phyloP scores from a whole-genome alignment of 2,797 vertebrate genomes.

The Limosa lapponica region DNA sequence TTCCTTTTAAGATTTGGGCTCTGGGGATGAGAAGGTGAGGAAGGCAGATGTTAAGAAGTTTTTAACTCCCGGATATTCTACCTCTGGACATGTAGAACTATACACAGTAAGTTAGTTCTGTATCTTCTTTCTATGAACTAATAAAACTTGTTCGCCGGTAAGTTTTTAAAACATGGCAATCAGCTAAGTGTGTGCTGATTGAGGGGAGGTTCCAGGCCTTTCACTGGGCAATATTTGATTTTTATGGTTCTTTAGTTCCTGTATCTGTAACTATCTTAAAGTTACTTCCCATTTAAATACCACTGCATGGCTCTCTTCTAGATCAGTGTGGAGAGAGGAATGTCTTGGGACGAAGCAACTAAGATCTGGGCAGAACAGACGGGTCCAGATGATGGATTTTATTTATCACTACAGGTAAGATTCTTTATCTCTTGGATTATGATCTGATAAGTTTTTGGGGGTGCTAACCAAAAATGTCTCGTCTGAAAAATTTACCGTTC shows the following conservation, averaged over 20 bases:
- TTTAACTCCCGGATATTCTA: slow-evolving; percentile 95
- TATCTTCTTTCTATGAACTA: background rate
- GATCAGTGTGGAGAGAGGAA: slow-evolving; percentile 96
- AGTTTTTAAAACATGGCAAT: background rate
- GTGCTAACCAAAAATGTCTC: background rate
- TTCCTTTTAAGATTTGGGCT: slow-evolving; percentile 88
- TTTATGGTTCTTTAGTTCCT: background rate
- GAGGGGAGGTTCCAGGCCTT: background rate
- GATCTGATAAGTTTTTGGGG: background rate
- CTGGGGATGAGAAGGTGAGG: slow-evolving; percentile 96
- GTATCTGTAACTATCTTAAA: background rate
- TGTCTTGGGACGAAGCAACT: slow-evolving; percentile 98
- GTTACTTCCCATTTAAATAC: background rate
- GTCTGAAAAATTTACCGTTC: background rate
- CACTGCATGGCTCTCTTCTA: slow-evolving; percentile 41
- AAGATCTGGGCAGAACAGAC: slow-evolving; percentile 95
- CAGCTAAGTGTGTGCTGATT: background rate
- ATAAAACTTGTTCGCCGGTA: rapidly evolving
- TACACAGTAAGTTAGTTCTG: slow-evolving; percentile 85
- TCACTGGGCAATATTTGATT: background rate
- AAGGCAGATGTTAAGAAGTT: slow-evolving; percentile 96
- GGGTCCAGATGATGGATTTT: slow-evolving; percentile 96
- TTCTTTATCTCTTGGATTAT: background rate
- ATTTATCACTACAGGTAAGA: slow-evolving; percentile 90
- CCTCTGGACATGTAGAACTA: slow-evolving; percentile 94